Evolutionary conservation across 2,797 vertebrate genomes (phyloP), one percentile per base, ranked within the genome.

Genomic region (Mormyrus hasselquistii): DNA sequence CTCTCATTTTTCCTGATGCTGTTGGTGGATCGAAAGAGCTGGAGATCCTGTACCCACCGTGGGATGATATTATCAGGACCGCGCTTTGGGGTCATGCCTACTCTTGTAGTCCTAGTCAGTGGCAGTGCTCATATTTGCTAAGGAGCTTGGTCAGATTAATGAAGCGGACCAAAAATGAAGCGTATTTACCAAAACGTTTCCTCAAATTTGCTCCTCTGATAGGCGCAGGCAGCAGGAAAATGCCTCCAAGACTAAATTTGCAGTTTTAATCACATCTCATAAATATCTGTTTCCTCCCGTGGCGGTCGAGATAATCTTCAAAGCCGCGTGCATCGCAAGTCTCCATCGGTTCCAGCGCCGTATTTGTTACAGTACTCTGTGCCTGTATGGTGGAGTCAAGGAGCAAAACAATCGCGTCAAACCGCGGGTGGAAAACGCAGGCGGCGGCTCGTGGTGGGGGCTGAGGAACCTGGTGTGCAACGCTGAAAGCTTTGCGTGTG

Each of bases 291-390:
- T 47, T 87, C 29, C 50, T 82, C 38, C 90, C 91, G 8, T 87
- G 91, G 90, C 90, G 88, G 89, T 90, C 22, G 59, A 91, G 85
- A 41, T 89, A 76, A 91, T 93, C 90, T 92, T 92, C 90, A 91
- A 92, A 94, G 90, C 89, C 12, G 25, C 83, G 88, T 59, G 6
- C 50, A 34, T 29, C 6, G 84, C 25, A 25, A 29, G 25, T 86
- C 29, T 1, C 25, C n/a, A 14, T 86, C n/a, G 38, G 44, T 9
- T 79, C 29, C 9, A 25, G 3, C 4, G 82, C 47, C 41, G 14
- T 22, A 16, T 84, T 52, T 8, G 50, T 22, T 57, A 52, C 83
- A 85, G 47, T 22, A 85, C 22, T 12, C 50, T 53, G 83, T 53
- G 83, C 19, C 47, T 84, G 16, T 34, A 38, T 50, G 83, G 3